Base-by-base conservation (phyloP, 1,140 invertebrate species). In the Drosophila willistoni region DNA sequence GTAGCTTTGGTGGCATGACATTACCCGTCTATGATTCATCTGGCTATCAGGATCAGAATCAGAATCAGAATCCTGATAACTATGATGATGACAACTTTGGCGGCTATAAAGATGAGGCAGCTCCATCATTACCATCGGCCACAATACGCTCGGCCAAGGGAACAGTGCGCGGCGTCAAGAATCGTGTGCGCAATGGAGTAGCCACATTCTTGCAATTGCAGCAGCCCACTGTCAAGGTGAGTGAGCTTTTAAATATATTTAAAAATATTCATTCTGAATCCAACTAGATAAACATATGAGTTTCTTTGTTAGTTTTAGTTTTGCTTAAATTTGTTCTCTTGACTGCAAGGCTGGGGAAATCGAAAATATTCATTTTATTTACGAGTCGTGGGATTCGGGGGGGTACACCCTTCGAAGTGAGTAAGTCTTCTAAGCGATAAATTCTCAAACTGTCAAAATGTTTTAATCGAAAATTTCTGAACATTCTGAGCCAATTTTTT, bases 111-210 rank as follows among this genome's bases (percentile, higher is more conserved):
- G 96, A 96, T 91, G 95, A 29, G 5, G 95, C 73, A 94, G 96
- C 62, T 94, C 93, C 13, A 1, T 13, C 86, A 92, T 93, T 25
- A 95, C 96, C 44, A 6, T 63, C 65, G 2, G 68, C 94, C 3
- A 96, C 96, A 60, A 97, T 98, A 89, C 94, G 95, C 75, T 98
- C 97, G 93, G 95, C 96, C 69, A 97, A 96, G 91, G 98, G 98
- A 34, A 98, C 97, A 2, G 96, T 98, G 64, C 94, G 98, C 17
- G 97, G 97, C 56, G 97, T 98, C 55, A 98, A 97, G 93, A 98
- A 99, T 93, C 94, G 97, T 79, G 98, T 99, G 22, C 93, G 97
- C 78, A 97, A 97, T 60, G 97, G 98, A 71, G 98, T 99, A 81
- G 97, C 96, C 13, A 98, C 97, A 5, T 98, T 98, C 92, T 94